Base-by-base conservation (phyloP, 2,888 invertebrate genomes). In the Lycophotia porphyrea region DNA sequence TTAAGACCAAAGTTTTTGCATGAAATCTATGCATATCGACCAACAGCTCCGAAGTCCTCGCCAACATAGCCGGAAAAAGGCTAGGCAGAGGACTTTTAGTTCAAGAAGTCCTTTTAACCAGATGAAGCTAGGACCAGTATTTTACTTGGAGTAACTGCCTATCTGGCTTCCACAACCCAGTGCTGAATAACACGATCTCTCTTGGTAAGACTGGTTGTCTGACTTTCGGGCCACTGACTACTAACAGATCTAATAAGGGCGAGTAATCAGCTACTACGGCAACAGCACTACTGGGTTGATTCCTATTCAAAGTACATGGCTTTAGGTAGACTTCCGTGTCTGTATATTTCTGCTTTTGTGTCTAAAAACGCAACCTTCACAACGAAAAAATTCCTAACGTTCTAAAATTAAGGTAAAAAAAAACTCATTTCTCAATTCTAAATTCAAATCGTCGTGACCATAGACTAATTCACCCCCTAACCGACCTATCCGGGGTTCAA, bases 381-480 rank as follows among this genome's bases (percentile, higher is more conserved):
- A 47, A 7, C 4, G 3, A 2, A 11, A 27, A 64, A 15, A 34
- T 18, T 21, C 18, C 0, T 11, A 36, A n/a, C 0, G 0, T 2
- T 7, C 2, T n/a, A 24, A 52, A 24, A 64, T 24, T 18, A 36
- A 44, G 24, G 13, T 5, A 69, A 52, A 39, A 74, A 58, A 49
- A 65, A 52, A 44, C 31, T 49, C 36, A 47, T 31, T 34, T 65
- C 58, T 49, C 5, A 68, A 75, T 69, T 80, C 65, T 31, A 71
- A 81, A 74, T 49, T 67, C 27, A 68, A 79, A 79, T 61, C 44
- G 47, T 69, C 15, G 42, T 74, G 66, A 69, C 81, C 79, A 76
- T 77, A 64, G 81, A 81, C 61, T 68, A 66, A 70, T 80, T 65
- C 77, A 84, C 76, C 82, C 82, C 80, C 79, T 79, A 34, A 69